phyloP scores from a whole-genome alignment of 2,113 vertebrate genomes.

The Motacilla alba region DNA sequence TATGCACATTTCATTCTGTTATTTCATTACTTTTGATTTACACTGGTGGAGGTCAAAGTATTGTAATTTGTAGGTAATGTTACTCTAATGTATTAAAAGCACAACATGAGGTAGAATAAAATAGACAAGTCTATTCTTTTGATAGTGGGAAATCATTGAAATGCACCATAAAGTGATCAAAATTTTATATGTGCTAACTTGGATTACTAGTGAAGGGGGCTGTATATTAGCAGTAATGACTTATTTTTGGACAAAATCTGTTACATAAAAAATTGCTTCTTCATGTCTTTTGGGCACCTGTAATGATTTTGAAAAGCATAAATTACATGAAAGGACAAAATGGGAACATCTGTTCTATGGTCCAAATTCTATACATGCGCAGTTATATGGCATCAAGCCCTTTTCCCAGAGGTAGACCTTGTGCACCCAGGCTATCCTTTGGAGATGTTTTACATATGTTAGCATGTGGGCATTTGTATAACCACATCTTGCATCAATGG shows the following conservation, averaged over 20 bases:
- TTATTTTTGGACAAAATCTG: neutral
- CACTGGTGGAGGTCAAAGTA: neutral
- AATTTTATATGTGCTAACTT: neutral
- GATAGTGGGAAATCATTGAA: neutral
- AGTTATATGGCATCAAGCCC: slow-evolving; percentile 12
- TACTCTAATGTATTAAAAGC: neutral
- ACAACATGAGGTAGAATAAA: neutral
- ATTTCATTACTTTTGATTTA: neutral
- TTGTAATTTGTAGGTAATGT: neutral
- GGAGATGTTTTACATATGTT: slow-evolving; percentile 41
- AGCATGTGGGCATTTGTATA: slow-evolving; percentile 13
- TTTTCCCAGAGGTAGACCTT: slow-evolving; percentile 19
- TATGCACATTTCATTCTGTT: neutral
- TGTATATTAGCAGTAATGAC: neutral
- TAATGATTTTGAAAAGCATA: neutral
- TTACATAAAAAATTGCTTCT: neutral
- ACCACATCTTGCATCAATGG: slow-evolving; percentile 8
- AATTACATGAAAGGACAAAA: neutral
- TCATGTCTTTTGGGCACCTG: neutral
- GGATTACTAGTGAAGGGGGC: neutral
- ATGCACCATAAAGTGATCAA: neutral
- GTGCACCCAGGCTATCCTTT: slow-evolving; percentile 2
- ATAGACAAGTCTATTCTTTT: neutral
- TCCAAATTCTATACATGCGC: neutral
- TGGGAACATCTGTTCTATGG: neutral